Evolutionary conservation across 2,797 vertebrate species (phyloP), one percentile per base, ranked within the genome.

Genomic region (Crenuchus spilurus): DNA sequence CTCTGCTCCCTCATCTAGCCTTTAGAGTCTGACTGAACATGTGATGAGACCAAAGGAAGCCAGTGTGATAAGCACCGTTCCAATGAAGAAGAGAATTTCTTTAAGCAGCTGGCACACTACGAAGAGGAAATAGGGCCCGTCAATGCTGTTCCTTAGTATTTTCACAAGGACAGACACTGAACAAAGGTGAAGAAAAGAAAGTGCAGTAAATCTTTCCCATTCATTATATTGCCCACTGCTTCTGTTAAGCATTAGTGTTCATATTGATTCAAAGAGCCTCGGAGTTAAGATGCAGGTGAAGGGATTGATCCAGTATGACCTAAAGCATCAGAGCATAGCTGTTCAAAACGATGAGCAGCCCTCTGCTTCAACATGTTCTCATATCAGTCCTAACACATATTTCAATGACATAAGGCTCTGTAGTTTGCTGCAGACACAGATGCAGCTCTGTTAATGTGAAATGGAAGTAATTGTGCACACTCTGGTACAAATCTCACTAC

Each of bases 161-260:
- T 57, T 42, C 35, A 39, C 26, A 22, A 58, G 28, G 26, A 37
- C 48, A 49, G 30, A 52, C 69, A 57, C 42, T 48, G 63, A 68
- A 62, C 41, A 61, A 76, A 60, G 30, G 48, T 22, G 18, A 16
- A 62, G 48, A 22, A 51, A 76, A 76, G 44, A 63, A 74, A 73
- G 62, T 48, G 28, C 61, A 65, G 72, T 57, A 55, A 69, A 75
- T 41, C 67, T 75, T 80, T 76, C 65, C 46, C 37, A 39, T 67
- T 49, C 13, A 26, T 44, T 69, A 67, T 55, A 73, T 41, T 69
- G 61, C 35, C 39, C 55, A 31, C 49, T 3, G 39, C 11, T 64
- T 22, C 11, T 57, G 11, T 28, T 37, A 8, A 72, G 41, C n/a
- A 26, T 44, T 61, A 10, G 6, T 54, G 26, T 5, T 30, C 42